Base-by-base conservation (phyloP, 2,888 invertebrate species). In the Diadromus collaris region DNA sequence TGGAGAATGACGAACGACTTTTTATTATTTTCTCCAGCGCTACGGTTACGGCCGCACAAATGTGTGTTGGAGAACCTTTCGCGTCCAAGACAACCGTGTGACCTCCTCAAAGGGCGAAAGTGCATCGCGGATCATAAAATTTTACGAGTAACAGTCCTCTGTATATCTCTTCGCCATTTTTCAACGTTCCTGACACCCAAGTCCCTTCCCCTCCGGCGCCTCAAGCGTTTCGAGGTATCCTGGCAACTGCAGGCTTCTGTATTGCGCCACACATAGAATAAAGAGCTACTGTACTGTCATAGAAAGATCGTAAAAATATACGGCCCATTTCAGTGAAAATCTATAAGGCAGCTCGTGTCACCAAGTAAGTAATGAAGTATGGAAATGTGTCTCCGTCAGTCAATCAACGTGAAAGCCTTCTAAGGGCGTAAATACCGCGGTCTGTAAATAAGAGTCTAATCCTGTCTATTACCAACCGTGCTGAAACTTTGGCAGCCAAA, bases 41-140 rank as follows among this genome's bases (percentile, higher is more conserved):
- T 44, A 38, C 56, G 34, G 60, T 19, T 24, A 38, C 44, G 34
- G 13, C 13, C 58, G 13, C 75, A n/a, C 61, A 54, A 63, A 46
- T 51, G 9, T 2, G 16, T 34, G 38, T 56, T 58, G 61, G 46
- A 73, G 27, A 73, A 63, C 44, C 71, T 58, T 68, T 56, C 61
- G 21, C 44, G 54, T 60, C 27, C 65, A 19, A 13, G 65, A 44
- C 29, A 51, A 38, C 34, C 51, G 16, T 19, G 38, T 27, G 44
- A 61, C 16, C 44, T 64, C 38, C 13, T 60, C 29, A 56, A 68
- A 56, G 72, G 34, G 63, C n/a, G 16, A 16, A 63, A 77, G 72
- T 77, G 72, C 68, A 72, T 68, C 63, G 64, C 58, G 77, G 78
- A 69, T 72, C 78, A 78, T 82, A 82, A 82, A 78, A 78, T 80